Evolutionary conservation across 2,888 invertebrate species (phyloP), one percentile per base, ranked within the genome.

Genomic region (Napeogenes sylphis): DNA sequence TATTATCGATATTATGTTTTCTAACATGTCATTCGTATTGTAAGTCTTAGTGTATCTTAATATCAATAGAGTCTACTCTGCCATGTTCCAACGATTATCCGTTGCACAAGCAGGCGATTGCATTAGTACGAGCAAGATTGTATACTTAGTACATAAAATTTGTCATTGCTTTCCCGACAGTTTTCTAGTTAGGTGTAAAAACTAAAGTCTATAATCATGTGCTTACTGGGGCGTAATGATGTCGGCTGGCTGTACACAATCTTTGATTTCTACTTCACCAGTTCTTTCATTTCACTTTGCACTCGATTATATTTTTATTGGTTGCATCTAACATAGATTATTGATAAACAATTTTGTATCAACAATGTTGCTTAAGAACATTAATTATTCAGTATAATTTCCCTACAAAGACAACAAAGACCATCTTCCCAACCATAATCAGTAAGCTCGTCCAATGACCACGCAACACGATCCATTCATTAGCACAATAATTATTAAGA

Each of bases 221-320:
- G 65, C 57, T 64, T 55, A 65, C 61, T 67, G 68, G 65, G 59
- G 59, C 68, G 70, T 59, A 64, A 66, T 68, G 65, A 57, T 67
- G 67, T 61, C 62, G 55, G 59, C 59, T 55, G 63, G 66, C 67
- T 67, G 3, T 6, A 35, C 65, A 61, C 63, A 61, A 68, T 62
- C 63, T 68, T 61, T 62, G 62, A 66, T 70, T 69, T 69, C 71
- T 67, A 70, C 59, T 60, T 33, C 56, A 53, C 46, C 60, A 47
- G 60, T 47, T 59, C 61, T 55, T 33, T 6, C 53, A 32, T 61
- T 61, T 63, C 58, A 58, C 62, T 64, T 65, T 60, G 35, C 5
- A 42, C 42, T 42, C 10, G 42, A 42, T 42, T 3, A 6, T 38
- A 38, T 2, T 38, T 38, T 38, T 38, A 38, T 38, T 38, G 8